phyloP scores from a whole-genome alignment of 2,113 vertebrate genomes.

The Corythoichthys intestinalis region DNA sequence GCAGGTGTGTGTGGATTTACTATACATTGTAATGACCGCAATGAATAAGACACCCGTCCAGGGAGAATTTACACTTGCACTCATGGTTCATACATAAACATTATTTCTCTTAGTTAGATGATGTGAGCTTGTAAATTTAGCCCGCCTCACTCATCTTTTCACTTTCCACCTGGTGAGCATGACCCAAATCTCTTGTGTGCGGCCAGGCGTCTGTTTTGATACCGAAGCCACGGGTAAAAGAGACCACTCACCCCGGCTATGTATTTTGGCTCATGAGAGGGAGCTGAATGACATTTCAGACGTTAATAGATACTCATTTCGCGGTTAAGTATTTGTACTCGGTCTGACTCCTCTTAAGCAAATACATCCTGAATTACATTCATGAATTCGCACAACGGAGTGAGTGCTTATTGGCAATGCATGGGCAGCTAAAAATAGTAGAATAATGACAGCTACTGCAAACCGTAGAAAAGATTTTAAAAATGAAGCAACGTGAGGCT shows the following conservation, averaged over 20 bases:
- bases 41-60: slow-evolving; percentile 54
- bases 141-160: slow-evolving; percentile 58
- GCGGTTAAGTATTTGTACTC: slow-evolving; percentile 46
- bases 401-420: slow-evolving; percentile 48
- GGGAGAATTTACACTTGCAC: slow-evolving; percentile 52
- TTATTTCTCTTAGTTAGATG: slow-evolving; percentile 63
- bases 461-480: slow-evolving; percentile 52
- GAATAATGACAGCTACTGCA: slow-evolving; percentile 50
- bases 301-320: slow-evolving; percentile 50
- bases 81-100: slow-evolving; percentile 62
- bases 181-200: slow-evolving; percentile 67
- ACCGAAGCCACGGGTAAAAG: slow-evolving; percentile 69
- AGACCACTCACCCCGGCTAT: slow-evolving; percentile 60
- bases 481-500: slow-evolving; percentile 49
- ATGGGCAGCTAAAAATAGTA: slow-evolving; percentile 57
- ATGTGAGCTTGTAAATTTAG: slow-evolving; percentile 64
- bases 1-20: slow-evolving; percentile 44
- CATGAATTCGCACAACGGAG: slow-evolving; percentile 36
- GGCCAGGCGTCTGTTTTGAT: slow-evolving; percentile 48
- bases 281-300: slow-evolving; percentile 49
- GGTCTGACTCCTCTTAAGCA: slow-evolving; percentile 38
- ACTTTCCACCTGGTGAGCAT: slow-evolving; percentile 71
- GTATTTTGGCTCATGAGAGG: slow-evolving; percentile 50
- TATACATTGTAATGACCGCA: slow-evolving; percentile 56
- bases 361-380: slow-evolving; percentile 22